A percentile compares a stretch with the other conserved stretches of the same genome.
phyloP scores from a whole-genome alignment of 1,140 invertebrate species.

The Psix sp. region DNA sequence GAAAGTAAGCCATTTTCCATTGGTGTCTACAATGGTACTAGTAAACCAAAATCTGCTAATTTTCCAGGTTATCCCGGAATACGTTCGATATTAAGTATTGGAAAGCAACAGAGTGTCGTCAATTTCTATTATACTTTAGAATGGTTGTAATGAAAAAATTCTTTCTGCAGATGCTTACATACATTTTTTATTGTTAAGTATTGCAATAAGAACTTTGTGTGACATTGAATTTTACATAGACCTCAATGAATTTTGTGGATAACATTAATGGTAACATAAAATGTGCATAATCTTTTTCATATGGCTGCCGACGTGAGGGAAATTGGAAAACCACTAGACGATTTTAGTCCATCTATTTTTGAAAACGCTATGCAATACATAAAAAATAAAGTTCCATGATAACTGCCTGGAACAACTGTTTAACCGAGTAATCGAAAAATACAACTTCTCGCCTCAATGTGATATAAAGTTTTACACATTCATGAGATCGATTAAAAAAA shows the following conservation, averaged over 20 bases:
- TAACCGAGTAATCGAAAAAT: background rate
- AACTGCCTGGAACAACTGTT: background rate
- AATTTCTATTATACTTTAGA: background rate
- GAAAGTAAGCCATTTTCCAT: background rate
- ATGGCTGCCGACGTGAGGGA: background rate
- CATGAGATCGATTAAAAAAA: background rate
- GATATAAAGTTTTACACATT: background rate
- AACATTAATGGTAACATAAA: background rate
- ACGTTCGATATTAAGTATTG: conserved; percentile 2
- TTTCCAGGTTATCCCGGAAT: conserved; percentile 1
- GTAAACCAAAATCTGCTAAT: conserved; percentile 2
- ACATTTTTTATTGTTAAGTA: conserved; percentile 1
- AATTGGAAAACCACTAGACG: background rate
- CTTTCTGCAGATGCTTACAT: background rate
- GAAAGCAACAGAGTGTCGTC: background rate
- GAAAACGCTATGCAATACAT: background rate
- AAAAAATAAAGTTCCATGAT: background rate
- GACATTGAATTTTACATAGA: background rate
- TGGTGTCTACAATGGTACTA: background rate
- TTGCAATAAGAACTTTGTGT: background rate
- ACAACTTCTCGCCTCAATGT: background rate
- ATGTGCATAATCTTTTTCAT: background rate
- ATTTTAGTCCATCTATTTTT: background rate
- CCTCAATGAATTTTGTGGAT: background rate
- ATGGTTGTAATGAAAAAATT: background rate